Evolutionary conservation across 2,797 vertebrate species (phyloP), one percentile per base, ranked within the genome.

Genomic region (Esox lucius): DNA sequence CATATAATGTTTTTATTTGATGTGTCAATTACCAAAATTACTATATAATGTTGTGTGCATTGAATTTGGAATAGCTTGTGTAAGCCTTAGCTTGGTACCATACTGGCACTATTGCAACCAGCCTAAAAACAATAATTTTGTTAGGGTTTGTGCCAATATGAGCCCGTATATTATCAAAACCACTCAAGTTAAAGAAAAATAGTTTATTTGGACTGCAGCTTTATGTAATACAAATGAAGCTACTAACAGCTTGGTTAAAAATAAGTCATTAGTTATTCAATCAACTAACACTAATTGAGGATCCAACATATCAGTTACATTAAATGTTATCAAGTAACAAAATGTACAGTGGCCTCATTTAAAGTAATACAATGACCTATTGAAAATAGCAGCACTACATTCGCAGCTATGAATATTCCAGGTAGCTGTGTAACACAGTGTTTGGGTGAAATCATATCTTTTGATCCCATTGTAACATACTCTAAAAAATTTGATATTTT

Each of bases 401-500:
- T 59, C 3, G 11, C 33, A 42, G 39, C n/a, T 42, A 72, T 81
- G 5, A 78, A 83, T 39, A n/a, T 68, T 81, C 69, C 71, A 56
- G 75, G 73, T 81, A 84, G 71, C 68, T 39, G 71, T 62, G 65
- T 76, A 81, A 46, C 72, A 78, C 83, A 78, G 78, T 76, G 68
- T 82, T 81, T 81, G 71, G 74, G 77, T 77, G 77, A 86, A 85
- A 85, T 83, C 73, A 81, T 76, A 78, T 82, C 73, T 78, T 68
- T 75, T 85, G 80, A 89, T 83, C 81, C 83, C 75, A 77, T 81
- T 70, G 75, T 79, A 72, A 89, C 86, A 84, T 77, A 87, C 79
- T 84, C 79, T 71, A 75, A 74, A 70, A 74, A 77, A 86, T 85
- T 84, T 82, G 75, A 82, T 88, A 84, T 93, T 90, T 90, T 76